A percentile compares a stretch with the other conserved stretches of the same genome.
Evolutionary conservation across 2,113 vertebrate species (phyloP).

Genomic region (Istiophorus platypterus): DNA sequence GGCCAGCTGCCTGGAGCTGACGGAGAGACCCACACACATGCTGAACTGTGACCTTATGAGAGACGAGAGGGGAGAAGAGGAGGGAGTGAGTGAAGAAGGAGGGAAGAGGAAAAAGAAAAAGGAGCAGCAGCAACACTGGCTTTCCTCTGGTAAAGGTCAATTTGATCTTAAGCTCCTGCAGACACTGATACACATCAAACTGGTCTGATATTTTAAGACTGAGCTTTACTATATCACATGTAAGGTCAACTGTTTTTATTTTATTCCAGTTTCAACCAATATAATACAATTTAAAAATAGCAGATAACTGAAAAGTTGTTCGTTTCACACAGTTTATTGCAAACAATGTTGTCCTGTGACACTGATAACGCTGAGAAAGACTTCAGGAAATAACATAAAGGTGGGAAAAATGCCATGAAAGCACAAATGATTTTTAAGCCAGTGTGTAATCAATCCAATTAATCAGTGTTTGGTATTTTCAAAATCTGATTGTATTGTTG

Average conservation of each 20-base stretch:
- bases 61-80: constrained; percentile 9
- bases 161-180: constrained; percentile 8
- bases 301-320: not conserved
- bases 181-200: not conserved
- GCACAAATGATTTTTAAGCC: too few relatives aligned
- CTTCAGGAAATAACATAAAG: too few relatives aligned
- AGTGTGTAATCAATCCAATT: too few relatives aligned
- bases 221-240: not conserved
- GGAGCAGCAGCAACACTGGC: not conserved
- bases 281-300: not conserved
- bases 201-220: not conserved
- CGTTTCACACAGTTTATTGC: too few relatives aligned
- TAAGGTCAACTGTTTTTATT: not conserved
- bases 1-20: constrained; percentile 78
- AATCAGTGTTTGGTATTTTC: too few relatives aligned
- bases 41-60: constrained; percentile 65
- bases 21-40: constrained; percentile 83
- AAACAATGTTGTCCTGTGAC: too few relatives aligned
- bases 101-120: constrained; percentile 26
- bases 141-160: constrained; percentile 24
- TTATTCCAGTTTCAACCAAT: too few relatives aligned
- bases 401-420: too few relatives aligned
- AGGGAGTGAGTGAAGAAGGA: constrained; percentile 6
- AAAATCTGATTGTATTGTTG: too few relatives aligned
- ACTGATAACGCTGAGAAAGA: too few relatives aligned